These are phyloP conservation scores for Elephantulus edwardii DNA, from an alignment of 2,113 vertebrate genomes.

Conservation along the genomic window DNA sequence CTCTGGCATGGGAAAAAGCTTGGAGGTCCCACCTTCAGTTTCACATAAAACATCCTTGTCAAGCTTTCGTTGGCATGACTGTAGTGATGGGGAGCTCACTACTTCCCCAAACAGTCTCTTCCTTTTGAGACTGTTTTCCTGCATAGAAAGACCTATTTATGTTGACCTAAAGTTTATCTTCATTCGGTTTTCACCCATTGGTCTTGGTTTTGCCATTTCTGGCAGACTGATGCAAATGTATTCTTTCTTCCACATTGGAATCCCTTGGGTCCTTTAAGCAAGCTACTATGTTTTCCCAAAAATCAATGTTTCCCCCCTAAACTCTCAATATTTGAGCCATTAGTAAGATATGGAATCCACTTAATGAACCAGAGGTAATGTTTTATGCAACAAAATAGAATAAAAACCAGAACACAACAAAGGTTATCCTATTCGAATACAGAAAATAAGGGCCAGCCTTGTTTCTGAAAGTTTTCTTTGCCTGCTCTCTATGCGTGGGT, in stretches of 20 bases:
- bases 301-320: background rate
- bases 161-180: constrained; percentile 42
- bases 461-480: background rate
- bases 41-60: background rate
- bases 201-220: background rate
- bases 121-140: background rate
- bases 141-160: constrained; percentile 14
- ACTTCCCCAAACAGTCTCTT: background rate
- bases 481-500: background rate
- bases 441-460: background rate
- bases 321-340: background rate
- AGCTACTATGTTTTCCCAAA: background rate
- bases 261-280: constrained; percentile 28
- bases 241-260: background rate
- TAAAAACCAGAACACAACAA: background rate
- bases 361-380: background rate
- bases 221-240: background rate
- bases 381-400: background rate
- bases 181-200: background rate
- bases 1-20: constrained; percentile 39
- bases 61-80: background rate
- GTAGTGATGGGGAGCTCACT: background rate
- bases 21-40: constrained; percentile 53
- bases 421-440: background rate
- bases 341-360: background rate